Evolutionary conservation across 2,113 vertebrate species (phyloP).

Genomic region (Tricholaema leucomelas): DNA sequence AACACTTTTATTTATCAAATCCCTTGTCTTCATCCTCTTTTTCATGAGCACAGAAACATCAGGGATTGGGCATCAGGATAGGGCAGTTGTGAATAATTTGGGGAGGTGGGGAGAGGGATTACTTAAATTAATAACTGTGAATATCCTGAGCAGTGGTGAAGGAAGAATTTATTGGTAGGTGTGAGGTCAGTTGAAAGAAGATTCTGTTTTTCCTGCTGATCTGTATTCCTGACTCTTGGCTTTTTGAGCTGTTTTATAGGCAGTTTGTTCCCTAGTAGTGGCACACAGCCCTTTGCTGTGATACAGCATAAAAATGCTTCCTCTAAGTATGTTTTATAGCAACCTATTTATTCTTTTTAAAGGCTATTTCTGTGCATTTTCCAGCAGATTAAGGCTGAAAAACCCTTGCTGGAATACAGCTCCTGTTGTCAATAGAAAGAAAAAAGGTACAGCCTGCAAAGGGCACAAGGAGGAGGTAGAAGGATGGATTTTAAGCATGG

Average conservation of each 20-base stretch:
- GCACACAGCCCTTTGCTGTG: neutral
- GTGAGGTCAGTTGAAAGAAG: neutral
- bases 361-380: neutral
- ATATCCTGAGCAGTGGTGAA: neutral
- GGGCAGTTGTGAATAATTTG: neutral
- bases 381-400: conserved; percentile 20
- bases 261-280: neutral
- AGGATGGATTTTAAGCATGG: conserved; percentile 5
- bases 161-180: neutral
- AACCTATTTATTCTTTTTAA: neutral
- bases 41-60: neutral
- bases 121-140: neutral
- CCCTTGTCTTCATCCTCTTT: neutral
- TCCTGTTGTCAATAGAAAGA: neutral
- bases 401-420: neutral
- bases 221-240: neutral
- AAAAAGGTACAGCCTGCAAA: neutral
- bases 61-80: neutral
- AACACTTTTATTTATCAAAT: neutral
- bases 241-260: neutral
- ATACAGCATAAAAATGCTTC: neutral
- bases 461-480: neutral
- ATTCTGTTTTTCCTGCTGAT: neutral
- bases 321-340: neutral
- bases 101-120: neutral